Evolutionary conservation across 2,113 vertebrate species (phyloP), one percentile per base, ranked within the genome.

Genomic region (Brachyhypopomus gauderio): DNA sequence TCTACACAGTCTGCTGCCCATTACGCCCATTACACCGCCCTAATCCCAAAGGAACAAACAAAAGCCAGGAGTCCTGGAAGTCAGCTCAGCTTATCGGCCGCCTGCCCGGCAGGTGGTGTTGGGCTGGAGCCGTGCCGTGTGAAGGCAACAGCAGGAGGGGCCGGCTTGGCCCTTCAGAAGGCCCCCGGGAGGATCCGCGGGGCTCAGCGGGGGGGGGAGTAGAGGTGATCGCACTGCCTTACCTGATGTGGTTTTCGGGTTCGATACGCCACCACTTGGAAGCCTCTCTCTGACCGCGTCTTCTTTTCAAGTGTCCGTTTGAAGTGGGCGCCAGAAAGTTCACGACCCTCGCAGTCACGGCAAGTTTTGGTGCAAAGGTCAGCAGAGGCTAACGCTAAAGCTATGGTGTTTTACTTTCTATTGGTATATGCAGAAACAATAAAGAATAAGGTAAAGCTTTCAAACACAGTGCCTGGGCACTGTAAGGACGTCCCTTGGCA

Each of bases 201-300:
- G 88, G 88, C 85, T 87, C 89, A 90, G 91, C 87, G 86, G 56
- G 90, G 88, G 90, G 86, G 56, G 90, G 88, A 90, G 85, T 83
- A 91, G 84, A 81, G 79, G 83, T 85, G 85, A 93, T 91, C 90
- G 92, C 90, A 92, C 85, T 92, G 90, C 86, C 93, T 93, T 94
- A 94, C 93, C 93, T 93, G 93, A 92, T 92, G 86, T 91, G 89
- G 85, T 89, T 91, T 92, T 91, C 85, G 91, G 30, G 91, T 92
- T 90, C 83, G 86, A 79, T 90, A 88, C 86, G 86, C 88, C 90
- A 85, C 85, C 84, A 86, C 90, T 83, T 86, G 79, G 90, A 92
- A 88, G 90, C 89, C 62, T 72, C 88, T 90, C 91, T 90, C 91
- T 85, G 87, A 91, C 86, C 74, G 88, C 0, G 90, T 86, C 84